Evolutionary conservation across 1,140 invertebrate genomes (phyloP).

Genomic region (fruit fly (Drosophila melanogaster)): DNA sequence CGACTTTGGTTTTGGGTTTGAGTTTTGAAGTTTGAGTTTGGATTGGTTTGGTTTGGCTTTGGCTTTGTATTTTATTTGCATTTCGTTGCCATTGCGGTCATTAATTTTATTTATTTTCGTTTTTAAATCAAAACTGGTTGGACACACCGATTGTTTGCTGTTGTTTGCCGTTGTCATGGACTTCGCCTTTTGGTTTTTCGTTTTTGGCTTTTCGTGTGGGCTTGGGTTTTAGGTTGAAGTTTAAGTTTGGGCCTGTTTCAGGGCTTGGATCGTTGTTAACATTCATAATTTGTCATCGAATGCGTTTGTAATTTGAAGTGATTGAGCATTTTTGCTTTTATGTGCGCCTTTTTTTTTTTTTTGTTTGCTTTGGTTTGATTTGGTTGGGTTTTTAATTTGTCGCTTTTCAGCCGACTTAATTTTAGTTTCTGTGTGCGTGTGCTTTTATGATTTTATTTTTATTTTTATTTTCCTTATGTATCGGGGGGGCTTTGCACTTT

Average conservation of each 20-base stretch:
- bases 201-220: conserved; percentile 1
- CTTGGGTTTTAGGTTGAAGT: not conserved
- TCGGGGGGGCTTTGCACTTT: conserved; percentile 72
- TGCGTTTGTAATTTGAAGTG: conserved; percentile 74
- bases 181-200: conserved; percentile 15
- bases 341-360: conserved; percentile 28
- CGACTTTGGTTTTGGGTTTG: conserved; percentile 26
- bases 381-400: conserved; percentile 42
- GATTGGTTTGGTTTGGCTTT: conserved; percentile 30
- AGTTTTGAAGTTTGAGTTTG: conserved; percentile 25
- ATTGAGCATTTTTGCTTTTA: conserved; percentile 67
- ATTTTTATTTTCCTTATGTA: conserved; percentile 13
- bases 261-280: conserved; percentile 48
- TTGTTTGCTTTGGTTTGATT: conserved; percentile 44
- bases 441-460: conserved; percentile 22
- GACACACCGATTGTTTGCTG: conserved; percentile 65
- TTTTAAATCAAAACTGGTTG: conserved; percentile 73
- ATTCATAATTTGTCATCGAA: conserved; percentile 79
- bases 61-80: conserved; percentile 75
- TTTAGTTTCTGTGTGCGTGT: conserved; percentile 38
- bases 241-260: conserved; percentile 5
- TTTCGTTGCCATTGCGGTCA: conserved; percentile 77
- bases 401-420: conserved; percentile 22
- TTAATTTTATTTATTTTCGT: conserved; percentile 77
- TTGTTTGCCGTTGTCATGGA: conserved; percentile 62